Conservation (phyloP, 2,797 vertebrate genomes). For the Onychomys arenicola region DNA sequence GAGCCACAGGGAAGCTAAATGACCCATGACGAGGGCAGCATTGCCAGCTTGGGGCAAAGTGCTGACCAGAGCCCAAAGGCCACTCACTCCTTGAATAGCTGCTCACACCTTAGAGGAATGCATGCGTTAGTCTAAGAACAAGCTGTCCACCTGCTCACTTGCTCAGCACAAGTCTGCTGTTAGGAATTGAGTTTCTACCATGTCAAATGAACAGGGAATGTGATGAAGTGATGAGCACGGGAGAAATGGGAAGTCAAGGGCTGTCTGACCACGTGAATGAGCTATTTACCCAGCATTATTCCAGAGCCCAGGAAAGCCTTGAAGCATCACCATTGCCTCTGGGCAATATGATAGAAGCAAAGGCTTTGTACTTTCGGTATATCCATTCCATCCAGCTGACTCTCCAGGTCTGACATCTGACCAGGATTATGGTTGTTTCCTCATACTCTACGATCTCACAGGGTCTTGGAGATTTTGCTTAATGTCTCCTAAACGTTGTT, state of each 20-base stretch:
- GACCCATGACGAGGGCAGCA: not conserved
- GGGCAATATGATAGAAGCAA: not conserved
- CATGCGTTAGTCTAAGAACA: not conserved
- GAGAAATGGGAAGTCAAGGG: not conserved
- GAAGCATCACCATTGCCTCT: not conserved
- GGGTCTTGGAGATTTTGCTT: not conserved
- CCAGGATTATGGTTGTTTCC: not conserved
- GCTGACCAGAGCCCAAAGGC: not conserved
- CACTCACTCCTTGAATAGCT: not conserved
- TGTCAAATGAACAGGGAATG: not conserved
- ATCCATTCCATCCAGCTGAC: not conserved
- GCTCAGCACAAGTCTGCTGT: not conserved
- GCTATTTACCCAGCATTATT: slow-evolving; percentile 4
- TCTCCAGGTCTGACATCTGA: not conserved
- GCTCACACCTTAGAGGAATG: not conserved
- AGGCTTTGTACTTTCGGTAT: not conserved
- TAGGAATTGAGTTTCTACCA: slow-evolving; percentile 22
- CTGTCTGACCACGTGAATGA: not conserved
- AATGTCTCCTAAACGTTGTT: not conserved
- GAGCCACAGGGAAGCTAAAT: not conserved
- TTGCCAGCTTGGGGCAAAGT: not conserved
- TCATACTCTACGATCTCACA: not conserved
- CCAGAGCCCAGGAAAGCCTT: slow-evolving; percentile 11
- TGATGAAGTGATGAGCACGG: not conserved
- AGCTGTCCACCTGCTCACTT: not conserved